Base-by-base conservation (phyloP, 2,888 invertebrate species). In the Melikaiella ostensackeni region DNA sequence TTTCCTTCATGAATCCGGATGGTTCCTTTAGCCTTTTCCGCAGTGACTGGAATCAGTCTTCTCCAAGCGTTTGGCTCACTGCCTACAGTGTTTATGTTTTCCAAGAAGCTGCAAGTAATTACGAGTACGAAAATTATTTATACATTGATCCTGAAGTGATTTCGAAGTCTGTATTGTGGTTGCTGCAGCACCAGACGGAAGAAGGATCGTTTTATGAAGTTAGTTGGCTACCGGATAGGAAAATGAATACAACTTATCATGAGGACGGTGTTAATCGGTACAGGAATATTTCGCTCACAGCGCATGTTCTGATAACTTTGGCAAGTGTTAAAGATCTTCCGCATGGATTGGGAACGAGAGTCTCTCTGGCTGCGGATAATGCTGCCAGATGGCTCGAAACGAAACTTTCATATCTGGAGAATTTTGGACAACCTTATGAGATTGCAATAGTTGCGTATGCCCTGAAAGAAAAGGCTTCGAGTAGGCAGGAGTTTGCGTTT, bases 41-140 rank as follows among this genome's bases (percentile, higher is more conserved):
- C 38, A 97, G 97, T 85, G 97, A 98, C 89, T 98, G 98, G 98
- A 97, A 97, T 88, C 96, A 97, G 88, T 97, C 97, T 0, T 94
- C 94, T 0, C 95, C 97, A 0, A 97, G 97, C 50, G 97, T 98
- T 0, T 98, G 98, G 98, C 91, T 98, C 82, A 98, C 99, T 0
- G 96, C 98, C 0, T 98, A 97, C 92, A 97, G 97, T 88, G 96
- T 97, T 0, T 94, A 97, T 83, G 94, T 97, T 73, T 95, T 99
- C 90, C 96, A 98, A 90, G 97, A 97, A 88, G 70, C n/a, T 16
- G 98, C 98, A 0, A 96, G 96, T 55, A 98, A 98, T 92, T 98
- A 98, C 88, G 98, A 99, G 90, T 99, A 98, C 98, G 98, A 98
- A 92, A 97, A 98, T 91, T 97, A 95, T 88, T 95, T 99, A 76